These are phyloP conservation scores for Ischnus inquisitorius DNA, from an alignment of 2,888 invertebrate species.

Conservation along the genomic window DNA sequence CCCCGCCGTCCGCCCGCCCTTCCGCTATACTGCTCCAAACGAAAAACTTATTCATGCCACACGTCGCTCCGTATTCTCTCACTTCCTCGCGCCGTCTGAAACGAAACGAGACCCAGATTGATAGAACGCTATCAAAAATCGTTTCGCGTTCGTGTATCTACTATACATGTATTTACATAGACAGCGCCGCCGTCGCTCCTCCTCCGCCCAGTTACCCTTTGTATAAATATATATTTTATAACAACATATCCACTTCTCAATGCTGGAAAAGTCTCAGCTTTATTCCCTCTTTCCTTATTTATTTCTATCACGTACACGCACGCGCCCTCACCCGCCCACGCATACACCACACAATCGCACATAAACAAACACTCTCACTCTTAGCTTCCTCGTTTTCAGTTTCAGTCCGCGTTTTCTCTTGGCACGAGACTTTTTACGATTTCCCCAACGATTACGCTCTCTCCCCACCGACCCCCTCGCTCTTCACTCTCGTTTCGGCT, in stretches of 20 bases:
- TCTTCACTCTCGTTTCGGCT: not conserved
- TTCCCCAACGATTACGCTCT: constrained; percentile 20
- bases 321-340: not conserved
- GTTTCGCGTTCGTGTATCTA: constrained; percentile 32
- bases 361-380: not conserved
- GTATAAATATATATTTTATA: constrained; percentile 18
- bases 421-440: constrained; percentile 25
- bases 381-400: constrained; percentile 11
- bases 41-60: constrained; percentile 62
- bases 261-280: constrained; percentile 16
- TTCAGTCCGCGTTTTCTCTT: constrained; percentile 26
- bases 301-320: constrained; percentile 21
- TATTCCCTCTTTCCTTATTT: constrained; percentile 12
- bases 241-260: constrained; percentile 19
- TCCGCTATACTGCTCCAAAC: not conserved
- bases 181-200: not conserved
- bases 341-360: not conserved
- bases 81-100: constrained; percentile 31
- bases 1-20: not conserved
- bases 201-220: too few relatives aligned
- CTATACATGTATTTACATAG: constrained; percentile 13
- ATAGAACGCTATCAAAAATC: constrained; percentile 58
- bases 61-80: constrained; percentile 56
- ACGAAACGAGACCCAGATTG: constrained; percentile 58
- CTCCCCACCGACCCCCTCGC: not conserved